These are phyloP conservation scores for Tautogolabrus adspersus DNA, from an alignment of 2,113 vertebrate species.

Conservation along the genomic window DNA sequence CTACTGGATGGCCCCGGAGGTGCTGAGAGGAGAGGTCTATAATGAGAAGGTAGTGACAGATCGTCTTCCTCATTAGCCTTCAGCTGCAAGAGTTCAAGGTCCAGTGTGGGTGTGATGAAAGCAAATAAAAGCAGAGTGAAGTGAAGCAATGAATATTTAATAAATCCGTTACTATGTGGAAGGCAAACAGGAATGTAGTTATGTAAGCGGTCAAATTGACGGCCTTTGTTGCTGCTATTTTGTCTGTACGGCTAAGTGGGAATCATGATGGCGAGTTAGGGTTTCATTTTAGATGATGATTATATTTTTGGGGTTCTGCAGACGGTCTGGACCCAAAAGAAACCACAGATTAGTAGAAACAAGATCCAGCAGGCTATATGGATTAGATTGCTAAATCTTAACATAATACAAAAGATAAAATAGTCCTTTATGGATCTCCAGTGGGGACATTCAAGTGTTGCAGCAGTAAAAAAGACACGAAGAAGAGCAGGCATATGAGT, in stretches of 20 bases:
- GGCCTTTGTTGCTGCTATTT: background rate
- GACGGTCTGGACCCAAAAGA: background rate
- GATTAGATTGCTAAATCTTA: background rate
- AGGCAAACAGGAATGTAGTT: conserved; percentile 17
- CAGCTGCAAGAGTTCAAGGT: conserved; percentile 53
- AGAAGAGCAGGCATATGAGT: no score
- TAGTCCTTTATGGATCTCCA: no score
- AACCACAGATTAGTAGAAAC: conserved; percentile 2
- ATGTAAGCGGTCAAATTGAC: conserved; percentile 17
- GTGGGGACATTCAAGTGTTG: no score
- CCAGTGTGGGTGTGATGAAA: conserved; percentile 26
- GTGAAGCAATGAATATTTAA: conserved; percentile 45
- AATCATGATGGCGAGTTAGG: background rate
- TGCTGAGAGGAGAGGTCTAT: conserved; percentile 93
- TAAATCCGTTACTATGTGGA: conserved; percentile 16
- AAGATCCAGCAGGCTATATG: background rate
- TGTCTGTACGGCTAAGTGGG: background rate
- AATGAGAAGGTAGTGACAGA: conserved; percentile 91
- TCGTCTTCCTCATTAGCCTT: background rate
- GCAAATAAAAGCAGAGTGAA: conserved; percentile 17
- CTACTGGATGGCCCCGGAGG: conserved; percentile 98
- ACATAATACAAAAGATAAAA: no score
- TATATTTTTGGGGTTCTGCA: background rate
- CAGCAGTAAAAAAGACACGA: no score
- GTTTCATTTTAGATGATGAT: conserved; percentile 3